These are phyloP conservation scores for Gymnodraco acuticeps DNA, from an alignment of 2,797 vertebrate species.

Conservation along the genomic window DNA sequence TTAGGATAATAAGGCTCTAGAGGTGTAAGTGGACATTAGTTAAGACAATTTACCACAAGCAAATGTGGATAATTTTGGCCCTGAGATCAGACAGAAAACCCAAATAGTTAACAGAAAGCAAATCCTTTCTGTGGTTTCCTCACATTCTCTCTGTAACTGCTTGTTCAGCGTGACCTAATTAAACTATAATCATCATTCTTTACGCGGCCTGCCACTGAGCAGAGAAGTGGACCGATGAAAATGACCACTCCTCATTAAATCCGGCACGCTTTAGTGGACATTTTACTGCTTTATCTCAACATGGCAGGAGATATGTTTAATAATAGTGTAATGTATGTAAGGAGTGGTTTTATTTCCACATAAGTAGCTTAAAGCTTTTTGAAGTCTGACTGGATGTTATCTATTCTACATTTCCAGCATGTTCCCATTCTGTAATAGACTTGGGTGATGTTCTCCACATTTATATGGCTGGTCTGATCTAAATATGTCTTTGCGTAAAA, in stretches of 20 bases:
- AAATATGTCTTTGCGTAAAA: too few species aligned
- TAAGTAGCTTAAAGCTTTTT: neutral
- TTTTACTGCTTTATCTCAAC: neutral
- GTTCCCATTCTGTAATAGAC: neutral
- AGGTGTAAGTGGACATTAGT: too few species aligned
- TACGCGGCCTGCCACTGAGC: conserved; percentile 2
- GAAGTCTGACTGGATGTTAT: neutral
- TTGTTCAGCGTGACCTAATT: conserved; percentile 66
- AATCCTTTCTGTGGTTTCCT: conserved; percentile 14
- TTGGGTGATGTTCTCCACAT: neutral
- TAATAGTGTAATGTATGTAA: neutral
- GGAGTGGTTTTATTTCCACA: neutral
- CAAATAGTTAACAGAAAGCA: conserved; percentile 10
- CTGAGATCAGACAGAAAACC: neutral
- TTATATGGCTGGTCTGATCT: neutral
- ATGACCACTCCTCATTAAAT: neutral
- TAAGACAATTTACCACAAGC: neutral
- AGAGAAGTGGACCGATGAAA: neutral
- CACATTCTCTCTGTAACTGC: conserved; percentile 31
- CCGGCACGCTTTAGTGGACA: neutral
- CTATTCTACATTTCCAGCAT: neutral
- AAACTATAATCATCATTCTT: conserved; percentile 4
- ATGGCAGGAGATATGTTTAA: neutral
- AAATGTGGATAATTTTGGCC: neutral
- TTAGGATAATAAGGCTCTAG: too few species aligned